These are phyloP conservation scores for Dione vanillae DNA, from an alignment of 2,888 invertebrate genomes.

Conservation along the genomic window DNA sequence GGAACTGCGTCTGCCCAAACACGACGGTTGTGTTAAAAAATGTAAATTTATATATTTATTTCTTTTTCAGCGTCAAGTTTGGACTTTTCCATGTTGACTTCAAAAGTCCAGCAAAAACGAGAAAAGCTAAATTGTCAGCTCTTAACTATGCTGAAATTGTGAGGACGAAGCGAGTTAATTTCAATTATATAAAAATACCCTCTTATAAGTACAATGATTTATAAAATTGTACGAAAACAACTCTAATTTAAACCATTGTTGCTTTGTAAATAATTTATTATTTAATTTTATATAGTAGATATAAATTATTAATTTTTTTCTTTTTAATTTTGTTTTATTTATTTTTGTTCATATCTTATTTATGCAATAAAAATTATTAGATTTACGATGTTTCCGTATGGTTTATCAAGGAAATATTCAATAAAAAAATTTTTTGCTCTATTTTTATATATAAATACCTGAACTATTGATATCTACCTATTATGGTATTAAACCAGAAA, in stretches of 20 bases:
- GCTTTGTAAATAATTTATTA: constrained; percentile 17
- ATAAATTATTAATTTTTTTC: constrained; percentile 7
- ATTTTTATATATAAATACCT: no score
- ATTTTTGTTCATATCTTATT: no score
- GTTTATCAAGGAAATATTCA: no score
- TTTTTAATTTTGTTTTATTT: not conserved
- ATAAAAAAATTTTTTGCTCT: no score
- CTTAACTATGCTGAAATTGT: constrained; percentile 73
- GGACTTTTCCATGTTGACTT: constrained; percentile 79
- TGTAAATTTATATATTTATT: not conserved
- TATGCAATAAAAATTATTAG: no score
- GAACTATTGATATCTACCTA: no score
- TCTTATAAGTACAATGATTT: constrained; percentile 50
- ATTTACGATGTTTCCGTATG: no score
- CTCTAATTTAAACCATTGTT: constrained; percentile 1
- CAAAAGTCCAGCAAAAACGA: constrained; percentile 65
- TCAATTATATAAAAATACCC: constrained; percentile 60
- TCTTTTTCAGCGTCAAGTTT: constrained; percentile 72
- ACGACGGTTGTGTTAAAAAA: not conserved
- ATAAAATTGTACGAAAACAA: constrained; percentile 31
- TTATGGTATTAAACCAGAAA: no score
- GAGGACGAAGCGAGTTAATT: constrained; percentile 65
- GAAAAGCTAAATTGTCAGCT: constrained; percentile 77
- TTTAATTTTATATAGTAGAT: not conserved
- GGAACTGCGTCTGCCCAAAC: no score